Evolutionary conservation across 2,888 invertebrate genomes (phyloP).

Genomic region (Dioctria rufipes): DNA sequence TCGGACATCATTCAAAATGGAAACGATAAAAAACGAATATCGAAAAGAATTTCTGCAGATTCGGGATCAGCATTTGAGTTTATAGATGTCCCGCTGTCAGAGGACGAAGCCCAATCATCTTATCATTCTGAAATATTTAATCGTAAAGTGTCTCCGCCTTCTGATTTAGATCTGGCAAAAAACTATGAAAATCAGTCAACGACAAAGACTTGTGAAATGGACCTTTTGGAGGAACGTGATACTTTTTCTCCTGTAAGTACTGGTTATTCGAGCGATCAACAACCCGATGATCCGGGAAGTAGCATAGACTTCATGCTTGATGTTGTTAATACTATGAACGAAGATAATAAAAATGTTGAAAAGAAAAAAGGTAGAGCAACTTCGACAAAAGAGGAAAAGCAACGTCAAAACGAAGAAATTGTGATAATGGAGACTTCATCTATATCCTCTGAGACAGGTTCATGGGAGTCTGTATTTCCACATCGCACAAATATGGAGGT

Average conservation of each 20-base stretch:
- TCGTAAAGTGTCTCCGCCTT: constrained; percentile 34
- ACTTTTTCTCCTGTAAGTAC: constrained; percentile 69
- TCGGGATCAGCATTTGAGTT: constrained; percentile 60
- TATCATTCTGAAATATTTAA: neutral
- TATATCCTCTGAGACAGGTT: constrained; percentile 77
- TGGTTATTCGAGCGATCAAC: constrained; percentile 62
- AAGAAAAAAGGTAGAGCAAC: constrained; percentile 60
- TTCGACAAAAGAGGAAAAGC: constrained; percentile 75
- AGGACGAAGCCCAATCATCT: constrained; percentile 29
- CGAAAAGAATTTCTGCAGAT: constrained; percentile 58
- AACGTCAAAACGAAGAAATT: constrained; percentile 77
- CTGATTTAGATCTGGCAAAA: constrained; percentile 23
- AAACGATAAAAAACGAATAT: constrained; percentile 37
- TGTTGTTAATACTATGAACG: neutral
- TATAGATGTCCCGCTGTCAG: constrained; percentile 57
- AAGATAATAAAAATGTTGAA: constrained; percentile 58
- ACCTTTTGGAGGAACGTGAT: constrained; percentile 69
- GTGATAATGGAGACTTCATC: constrained; percentile 77
- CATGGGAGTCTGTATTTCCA: constrained; percentile 78
- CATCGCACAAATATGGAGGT: constrained; percentile 64
- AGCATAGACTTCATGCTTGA: constrained; percentile 31
- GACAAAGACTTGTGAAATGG: constrained; percentile 68
- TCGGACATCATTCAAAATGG: constrained; percentile 37
- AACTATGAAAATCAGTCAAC: constrained; percentile 64
- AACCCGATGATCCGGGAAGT: neutral